Base-by-base conservation (phyloP, 1,140 invertebrate species). In the Xylocopa sonorina region DNA sequence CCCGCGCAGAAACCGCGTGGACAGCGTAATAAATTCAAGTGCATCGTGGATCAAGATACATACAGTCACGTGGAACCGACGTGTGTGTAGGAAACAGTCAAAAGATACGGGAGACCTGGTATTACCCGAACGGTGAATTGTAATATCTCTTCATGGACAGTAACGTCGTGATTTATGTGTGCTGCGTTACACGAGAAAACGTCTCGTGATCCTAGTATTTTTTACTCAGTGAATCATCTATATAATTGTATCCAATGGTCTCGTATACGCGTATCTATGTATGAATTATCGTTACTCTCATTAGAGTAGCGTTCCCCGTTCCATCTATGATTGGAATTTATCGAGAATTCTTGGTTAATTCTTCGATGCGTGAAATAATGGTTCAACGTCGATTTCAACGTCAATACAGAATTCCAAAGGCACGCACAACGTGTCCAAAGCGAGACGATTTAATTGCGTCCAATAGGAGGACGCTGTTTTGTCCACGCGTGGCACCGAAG, bases 21-120 rank as follows among this genome's bases (percentile, higher is more conserved):
- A 27, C 7, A 43, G 60, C 60, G n/a, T n/a, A n/a, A n/a, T n/a
- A n/a, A n/a, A n/a, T n/a, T n/a, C 57, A 3, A 9, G 41, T 10
- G 55, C 12, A 34, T 43, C 6, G 24, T 32, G 34, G 6, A 14
- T 32, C 34, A 16, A 32, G 24, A 63, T 50, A n/a, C n/a, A n/a
- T n/a, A n/a, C n/a, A 24, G 29, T 76, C 62, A 67, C 73, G 73
- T 76, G 73, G 73, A 38, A 2, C 16, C 0, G 41, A 18, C 63
- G 29, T 29, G 74, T 29, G 74, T 77, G 64, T 53, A 48, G 32
- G n/a, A 48, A 48, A 58, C 29, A 46, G 41, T 27, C 29, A 10
- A 16, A 67, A 66, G 73, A 55, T 75, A 43, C 27, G 50, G 29
- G 0, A 21, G 27, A 21, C 32, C 21, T 55, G 38, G 55, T 66